Percentiles rank a stretch among this genome's conserved stretches.
Evolutionary conservation across 2,797 vertebrate species (phyloP).

Genomic region (Morelia viridis): DNA sequence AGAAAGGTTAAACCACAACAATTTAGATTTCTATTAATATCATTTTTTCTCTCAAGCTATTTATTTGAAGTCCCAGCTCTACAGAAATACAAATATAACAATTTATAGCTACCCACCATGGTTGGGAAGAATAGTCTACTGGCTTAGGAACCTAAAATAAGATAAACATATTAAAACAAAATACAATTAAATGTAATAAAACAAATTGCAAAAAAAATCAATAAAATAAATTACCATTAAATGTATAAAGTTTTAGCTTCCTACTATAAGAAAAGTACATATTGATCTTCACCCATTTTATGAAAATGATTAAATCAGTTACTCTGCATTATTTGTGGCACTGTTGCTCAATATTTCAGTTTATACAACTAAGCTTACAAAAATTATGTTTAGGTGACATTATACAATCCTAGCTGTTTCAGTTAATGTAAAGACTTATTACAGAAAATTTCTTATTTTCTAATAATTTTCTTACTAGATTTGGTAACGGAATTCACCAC

Average conservation of each 20-base stretch:
- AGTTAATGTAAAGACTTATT: background rate
- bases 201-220: background rate
- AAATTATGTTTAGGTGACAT: background rate
- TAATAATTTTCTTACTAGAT: background rate
- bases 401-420: background rate
- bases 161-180: conserved; percentile 24
- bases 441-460: background rate
- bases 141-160: conserved; percentile 89
- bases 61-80: conserved; percentile 13
- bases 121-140: conserved; percentile 90
- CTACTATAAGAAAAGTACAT: background rate
- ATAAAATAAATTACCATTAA: conserved; percentile 55
- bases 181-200: background rate
- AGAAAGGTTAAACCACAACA: conserved; percentile 31
- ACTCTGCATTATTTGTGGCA: background rate
- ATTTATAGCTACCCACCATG: conserved; percentile 80
- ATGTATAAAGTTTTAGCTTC: conserved; percentile 44
- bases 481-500: background rate
- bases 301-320: conserved; percentile 25
- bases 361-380: background rate
- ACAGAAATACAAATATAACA: background rate
- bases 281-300: background rate
- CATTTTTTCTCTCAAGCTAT: background rate
- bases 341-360: background rate
- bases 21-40: conserved; percentile 29